Evolutionary conservation across 2,113 vertebrate species (phyloP), one percentile per base, ranked within the genome.

Genomic region (Ranitomeya variabilis): DNA sequence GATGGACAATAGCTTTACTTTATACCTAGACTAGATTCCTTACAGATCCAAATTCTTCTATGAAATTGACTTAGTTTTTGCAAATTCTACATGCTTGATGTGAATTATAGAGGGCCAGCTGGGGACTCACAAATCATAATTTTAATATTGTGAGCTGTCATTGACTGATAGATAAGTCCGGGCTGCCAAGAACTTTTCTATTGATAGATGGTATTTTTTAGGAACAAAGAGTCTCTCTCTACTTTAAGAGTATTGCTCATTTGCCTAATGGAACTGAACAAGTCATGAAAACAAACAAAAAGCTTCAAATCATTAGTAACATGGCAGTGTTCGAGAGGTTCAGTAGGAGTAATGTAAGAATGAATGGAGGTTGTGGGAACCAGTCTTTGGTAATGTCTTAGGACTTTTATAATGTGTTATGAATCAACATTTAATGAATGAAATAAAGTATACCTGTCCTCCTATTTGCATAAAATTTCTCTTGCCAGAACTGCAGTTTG

Each of bases 211-310:
- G 57, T 64, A 82, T 82, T 82, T 51, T 82, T 64, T 82, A 19
- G 31, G 18, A 82, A 64, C 64, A 45, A 82, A 82, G 80, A 21
- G 31, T 21, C 80, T 45, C 79, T 4, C 79, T 18, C 55, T 13
- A 45, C 15, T 19, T 15, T 60, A 80, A 18, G 23, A 31, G 26
- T 19, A 62, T 81, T 81, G 80, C 21, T 82, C 80, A 82, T 82
- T 64, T 82, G 59, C 80, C 11, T 82, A 82, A 82, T 82, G 80
- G 59, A 64, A 62, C 59, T 37, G 11, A 31, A 82, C 31, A 26
- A 26, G 26, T 45, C 79, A 82, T 31, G 31, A 13, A 37, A 19
- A 62, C 64, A 64, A 64, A 62, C 45, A 16, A 1, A 6, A 31
- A 64, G 19, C 16, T 45, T 59, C 16, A 1, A 82, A 57, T 10